A percentile compares a stretch with the other conserved stretches of the same genome.
Conservation (phyloP, 2,797 vertebrate species). For the Loriculus beryllinus region DNA sequence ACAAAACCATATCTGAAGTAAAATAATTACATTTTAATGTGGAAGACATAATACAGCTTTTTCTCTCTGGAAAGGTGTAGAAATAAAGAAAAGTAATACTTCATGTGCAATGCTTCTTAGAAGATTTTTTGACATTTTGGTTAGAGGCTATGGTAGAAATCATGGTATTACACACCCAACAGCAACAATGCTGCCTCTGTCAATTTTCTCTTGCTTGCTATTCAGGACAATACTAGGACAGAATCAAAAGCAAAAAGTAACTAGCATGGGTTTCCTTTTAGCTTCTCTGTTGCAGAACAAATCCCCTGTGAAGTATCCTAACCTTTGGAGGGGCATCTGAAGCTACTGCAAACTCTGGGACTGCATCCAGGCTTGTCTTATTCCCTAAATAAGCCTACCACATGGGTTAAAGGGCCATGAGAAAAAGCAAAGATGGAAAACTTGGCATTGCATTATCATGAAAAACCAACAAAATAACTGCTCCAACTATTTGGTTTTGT, state of each 20-base stretch:
- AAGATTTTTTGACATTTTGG: background rate
- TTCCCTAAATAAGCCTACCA: slow-evolving; percentile 65
- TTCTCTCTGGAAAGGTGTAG: background rate
- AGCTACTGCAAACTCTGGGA: slow-evolving; percentile 66
- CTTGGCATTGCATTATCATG: slow-evolving; percentile 26
- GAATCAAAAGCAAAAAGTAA: slow-evolving; percentile 51
- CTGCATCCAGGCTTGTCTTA: slow-evolving; percentile 52
- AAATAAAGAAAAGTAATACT: background rate
- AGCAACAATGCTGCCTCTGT: slow-evolving; percentile 56
- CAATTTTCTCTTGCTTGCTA: slow-evolving; percentile 3
- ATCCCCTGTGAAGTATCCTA: slow-evolving; percentile 47
- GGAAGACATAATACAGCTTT: background rate
- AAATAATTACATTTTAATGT: background rate
- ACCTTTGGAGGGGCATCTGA: slow-evolving; percentile 67
- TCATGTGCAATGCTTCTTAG: background rate
- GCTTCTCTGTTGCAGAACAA: slow-evolving; percentile 47
- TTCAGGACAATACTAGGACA: slow-evolving; percentile 21
- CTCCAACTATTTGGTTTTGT: slow-evolving; percentile 48
- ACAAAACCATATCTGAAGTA: background rate
- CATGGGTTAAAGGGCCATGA: slow-evolving; percentile 65
- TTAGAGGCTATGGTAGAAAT: background rate
- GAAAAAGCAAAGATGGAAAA: slow-evolving; percentile 57
- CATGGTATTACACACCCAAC: background rate
- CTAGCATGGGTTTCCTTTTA: slow-evolving; percentile 39
- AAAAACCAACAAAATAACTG: slow-evolving; percentile 29